Conservation (phyloP, 2,797 vertebrate species). For the Amniataba percoides region DNA sequence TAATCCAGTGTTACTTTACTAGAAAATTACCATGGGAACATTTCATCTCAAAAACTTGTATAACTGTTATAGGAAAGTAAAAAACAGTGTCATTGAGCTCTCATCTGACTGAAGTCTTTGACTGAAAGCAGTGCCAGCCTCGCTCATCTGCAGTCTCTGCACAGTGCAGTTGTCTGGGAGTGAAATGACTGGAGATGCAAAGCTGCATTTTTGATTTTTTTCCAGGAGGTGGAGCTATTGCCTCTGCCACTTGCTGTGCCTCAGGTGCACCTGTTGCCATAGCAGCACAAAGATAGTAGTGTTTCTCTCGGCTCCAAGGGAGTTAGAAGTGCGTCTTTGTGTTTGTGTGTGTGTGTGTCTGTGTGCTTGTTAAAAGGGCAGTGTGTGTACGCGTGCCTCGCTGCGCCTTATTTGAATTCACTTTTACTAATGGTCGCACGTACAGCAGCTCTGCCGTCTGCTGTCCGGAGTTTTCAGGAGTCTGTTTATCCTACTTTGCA, state of each 20-base stretch:
- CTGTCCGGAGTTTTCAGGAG: conserved; percentile 45
- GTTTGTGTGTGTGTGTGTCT: conserved; percentile 34
- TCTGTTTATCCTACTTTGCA: conserved; percentile 35
- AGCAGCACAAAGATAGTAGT: conserved; percentile 84
- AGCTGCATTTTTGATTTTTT: conserved; percentile 24
- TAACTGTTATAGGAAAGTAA: not conserved
- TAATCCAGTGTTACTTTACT: not conserved
- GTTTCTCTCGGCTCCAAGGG: conserved; percentile 61
- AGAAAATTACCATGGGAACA: not conserved
- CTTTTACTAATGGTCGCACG: conserved; percentile 54
- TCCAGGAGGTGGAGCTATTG: conserved; percentile 75
- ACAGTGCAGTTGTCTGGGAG: not conserved
- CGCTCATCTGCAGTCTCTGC: conserved; percentile 22
- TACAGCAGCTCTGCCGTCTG: conserved; percentile 14
- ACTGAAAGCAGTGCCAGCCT: conserved; percentile 2
- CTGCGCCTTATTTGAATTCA: conserved; percentile 68
- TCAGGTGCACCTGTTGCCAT: conserved; percentile 88
- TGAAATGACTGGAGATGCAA: not conserved
- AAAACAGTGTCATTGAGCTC: not conserved
- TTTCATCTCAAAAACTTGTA: not conserved
- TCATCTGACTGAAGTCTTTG: conserved; percentile 2
- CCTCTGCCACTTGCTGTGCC: conserved; percentile 53
- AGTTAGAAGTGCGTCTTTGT: conserved; percentile 68
- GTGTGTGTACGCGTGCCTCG: conserved; percentile 30
- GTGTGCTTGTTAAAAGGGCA: conserved; percentile 39